Percentiles rank a stretch among this genome's conserved stretches.
phyloP scores from a whole-genome alignment of 1,140 invertebrate species.

The Micrasema minimum region DNA sequence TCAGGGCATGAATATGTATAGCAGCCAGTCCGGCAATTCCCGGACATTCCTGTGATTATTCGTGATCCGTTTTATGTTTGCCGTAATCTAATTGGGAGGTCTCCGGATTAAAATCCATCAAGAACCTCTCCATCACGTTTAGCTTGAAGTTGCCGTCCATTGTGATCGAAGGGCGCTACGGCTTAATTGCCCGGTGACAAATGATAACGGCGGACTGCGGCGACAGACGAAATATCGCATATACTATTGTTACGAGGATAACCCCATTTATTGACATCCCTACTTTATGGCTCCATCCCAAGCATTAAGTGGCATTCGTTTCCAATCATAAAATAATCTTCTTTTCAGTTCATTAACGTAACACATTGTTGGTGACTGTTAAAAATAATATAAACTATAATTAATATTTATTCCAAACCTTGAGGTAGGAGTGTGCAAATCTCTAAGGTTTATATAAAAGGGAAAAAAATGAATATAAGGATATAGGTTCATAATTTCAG shows the following conservation, averaged over 20 bases:
- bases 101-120: constrained; percentile 40
- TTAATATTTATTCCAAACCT: too few species aligned
- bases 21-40: constrained; percentile 10
- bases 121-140: constrained; percentile 16
- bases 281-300: too few species aligned
- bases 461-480: too few species aligned
- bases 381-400: too few species aligned
- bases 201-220: not conserved
- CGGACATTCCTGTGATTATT: constrained; percentile 39
- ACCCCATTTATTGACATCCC: not conserved
- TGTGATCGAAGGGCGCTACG: not conserved
- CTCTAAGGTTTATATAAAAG: too few species aligned
- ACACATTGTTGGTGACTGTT: too few species aligned
- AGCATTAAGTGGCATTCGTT: too few species aligned
- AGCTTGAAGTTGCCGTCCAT: not conserved
- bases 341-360: too few species aligned
- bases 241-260: not conserved
- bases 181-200: constrained; percentile 14
- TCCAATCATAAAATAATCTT: too few species aligned
- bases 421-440: too few species aligned
- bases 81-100: constrained; percentile 46
- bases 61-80: constrained; percentile 44
- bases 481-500: too few species aligned
- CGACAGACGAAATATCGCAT: not conserved
- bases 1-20: constrained; percentile 46